These are phyloP conservation scores for Sebastes reedi DNA, from an alignment of 2,797 vertebrate species.

Conservation along the genomic window DNA sequence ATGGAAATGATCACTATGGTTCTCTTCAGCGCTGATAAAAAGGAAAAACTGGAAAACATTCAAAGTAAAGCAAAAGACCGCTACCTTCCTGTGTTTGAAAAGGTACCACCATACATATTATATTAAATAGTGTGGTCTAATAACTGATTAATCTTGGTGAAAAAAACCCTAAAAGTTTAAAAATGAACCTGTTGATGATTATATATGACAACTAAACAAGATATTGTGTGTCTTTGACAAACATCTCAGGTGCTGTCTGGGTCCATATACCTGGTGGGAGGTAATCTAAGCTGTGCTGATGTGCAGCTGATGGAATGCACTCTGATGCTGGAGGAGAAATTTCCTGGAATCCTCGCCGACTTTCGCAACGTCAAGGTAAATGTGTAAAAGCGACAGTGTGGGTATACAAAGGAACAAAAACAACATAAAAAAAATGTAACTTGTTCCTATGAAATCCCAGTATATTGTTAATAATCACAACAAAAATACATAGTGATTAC, in stretches of 20 bases:
- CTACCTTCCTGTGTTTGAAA: slow-evolving; percentile 89
- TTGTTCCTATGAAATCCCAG: neutral
- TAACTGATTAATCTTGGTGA: neutral
- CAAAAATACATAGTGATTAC: neutral
- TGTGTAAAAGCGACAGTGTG: slow-evolving; percentile 25
- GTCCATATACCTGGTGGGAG: slow-evolving; percentile 86
- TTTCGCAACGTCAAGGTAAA: slow-evolving; percentile 78
- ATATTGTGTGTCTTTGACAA: neutral
- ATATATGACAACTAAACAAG: neutral
- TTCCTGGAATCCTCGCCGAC: slow-evolving; percentile 75
- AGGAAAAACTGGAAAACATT: slow-evolving; percentile 77
- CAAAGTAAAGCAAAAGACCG: slow-evolving; percentile 81
- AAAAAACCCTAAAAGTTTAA: neutral
- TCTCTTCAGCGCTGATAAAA: slow-evolving; percentile 67
- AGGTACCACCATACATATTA: slow-evolving; percentile 72
- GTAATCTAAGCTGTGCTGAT: slow-evolving; percentile 87
- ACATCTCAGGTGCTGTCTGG: slow-evolving; percentile 80
- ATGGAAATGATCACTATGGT: slow-evolving; percentile 80
- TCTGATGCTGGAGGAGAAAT: slow-evolving; percentile 86
- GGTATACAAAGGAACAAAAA: neutral
- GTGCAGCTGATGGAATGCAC: slow-evolving; percentile 87
- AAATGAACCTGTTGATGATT: neutral
- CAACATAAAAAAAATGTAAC: neutral
- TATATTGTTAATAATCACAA: neutral
- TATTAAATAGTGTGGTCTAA: neutral